Conservation (phyloP, 2,888 invertebrate species). For the Phyllotreta striolata region DNA sequence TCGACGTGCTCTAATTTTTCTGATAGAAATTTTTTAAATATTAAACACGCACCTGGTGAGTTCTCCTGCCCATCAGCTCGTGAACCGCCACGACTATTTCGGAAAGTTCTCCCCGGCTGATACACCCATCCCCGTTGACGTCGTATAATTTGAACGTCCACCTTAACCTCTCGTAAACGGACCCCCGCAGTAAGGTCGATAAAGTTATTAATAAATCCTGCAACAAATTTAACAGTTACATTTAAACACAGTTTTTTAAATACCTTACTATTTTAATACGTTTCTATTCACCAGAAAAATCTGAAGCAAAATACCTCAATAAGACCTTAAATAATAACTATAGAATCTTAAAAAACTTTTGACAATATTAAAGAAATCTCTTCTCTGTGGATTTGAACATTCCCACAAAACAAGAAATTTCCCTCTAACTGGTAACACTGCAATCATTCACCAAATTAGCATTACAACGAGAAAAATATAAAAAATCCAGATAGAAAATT, state of each 20-base stretch:
- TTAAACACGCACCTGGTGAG: constrained; percentile 68
- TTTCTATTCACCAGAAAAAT: background rate
- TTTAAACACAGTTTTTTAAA: background rate
- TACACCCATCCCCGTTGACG: constrained; percentile 95
- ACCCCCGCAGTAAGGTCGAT: constrained; percentile 90
- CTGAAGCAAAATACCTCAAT: no score
- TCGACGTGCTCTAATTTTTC: background rate
- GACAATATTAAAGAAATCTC: no score
- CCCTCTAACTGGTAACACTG: no score
- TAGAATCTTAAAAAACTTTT: no score
- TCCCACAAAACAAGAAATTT: no score
- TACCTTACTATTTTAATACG: background rate
- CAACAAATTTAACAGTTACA: constrained; percentile 43
- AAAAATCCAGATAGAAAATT: no score
- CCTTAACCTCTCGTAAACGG: constrained; percentile 90
- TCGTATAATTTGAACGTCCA: constrained; percentile 98
- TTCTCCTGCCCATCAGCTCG: constrained; percentile 84
- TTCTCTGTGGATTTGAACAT: no score
- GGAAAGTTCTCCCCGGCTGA: constrained; percentile 87
- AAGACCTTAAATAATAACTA: no score
- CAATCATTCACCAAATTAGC: no score
- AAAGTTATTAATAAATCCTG: constrained; percentile 94
- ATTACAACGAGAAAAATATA: no score
- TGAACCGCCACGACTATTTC: constrained; percentile 91
- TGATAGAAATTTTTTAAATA: background rate